Evolutionary conservation across 2,797 vertebrate genomes (phyloP), one percentile per base, ranked within the genome.

Genomic region (Lates japonicus): DNA sequence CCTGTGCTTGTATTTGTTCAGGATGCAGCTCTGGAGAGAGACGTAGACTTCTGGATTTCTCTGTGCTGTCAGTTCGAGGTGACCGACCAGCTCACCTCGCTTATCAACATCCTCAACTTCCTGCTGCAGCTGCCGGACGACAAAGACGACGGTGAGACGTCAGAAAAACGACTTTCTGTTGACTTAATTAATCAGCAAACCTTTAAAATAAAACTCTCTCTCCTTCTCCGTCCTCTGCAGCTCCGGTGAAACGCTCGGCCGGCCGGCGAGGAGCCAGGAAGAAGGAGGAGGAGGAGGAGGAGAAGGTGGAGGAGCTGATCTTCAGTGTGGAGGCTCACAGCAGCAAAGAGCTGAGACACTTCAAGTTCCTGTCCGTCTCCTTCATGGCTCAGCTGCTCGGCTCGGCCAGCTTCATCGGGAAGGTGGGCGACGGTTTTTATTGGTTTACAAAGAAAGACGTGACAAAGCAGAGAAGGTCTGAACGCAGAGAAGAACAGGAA

Each of bases 341-440:
- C 0, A 93, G 94, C 92, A 99, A 99, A 86, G 96, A 99, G 37
- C 95, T 99, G 29, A 93, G 97, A 14, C 98, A 99, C 84, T 98
- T 98, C 73, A 98, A 97, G 65, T 99, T 97, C 92, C 87, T 99
- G 54, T 96, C 95, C 0, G 94, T 98, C 61, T 98, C 97, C 59
- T 99, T 99, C 92, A 96, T 97, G 94, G 94, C 96, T 60, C 97
- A 97, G 70, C 96, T 99, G 74, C 90, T 99, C 31, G 94, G 95
- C 17, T 97, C 97, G 0, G 66, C 84, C 73, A 89, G 80, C 81
- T 99, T 99, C 92, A 94, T 99, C 57, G 93, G 92, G 73, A 97
- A 98, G 97, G 98, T 99, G 54, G 9, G 77, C 0, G 11, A 4
- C 13, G 19, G 10, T 9, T 39, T 39, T 39, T 10, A 35, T 5